Base-by-base conservation (phyloP, 2,888 invertebrate species). In the Hecatera dysodea region DNA sequence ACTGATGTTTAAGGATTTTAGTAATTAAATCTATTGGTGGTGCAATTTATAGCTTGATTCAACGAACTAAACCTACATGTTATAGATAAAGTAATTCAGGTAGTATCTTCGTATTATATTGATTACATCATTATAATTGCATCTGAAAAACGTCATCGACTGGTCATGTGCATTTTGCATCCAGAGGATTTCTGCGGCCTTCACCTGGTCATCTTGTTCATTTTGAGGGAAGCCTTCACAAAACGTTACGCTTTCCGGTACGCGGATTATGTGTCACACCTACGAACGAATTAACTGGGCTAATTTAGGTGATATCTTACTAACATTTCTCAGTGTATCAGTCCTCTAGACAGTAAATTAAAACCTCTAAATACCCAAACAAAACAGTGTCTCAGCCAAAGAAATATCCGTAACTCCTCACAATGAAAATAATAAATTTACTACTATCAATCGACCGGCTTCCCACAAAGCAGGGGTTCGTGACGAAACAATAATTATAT, bases 401-500 rank as follows among this genome's bases (percentile, higher is more conserved):
- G 17, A 60, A 71, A 22, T 33, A 59, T 62, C 63, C 57, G 12
- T 67, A 17, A 6, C 44, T 57, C 24, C 29, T 36, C 56, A 71
- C 55, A 81, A 60, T 62, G 27, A 59, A 78, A 50, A 75, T 74
- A 70, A 77, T 60, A n/a, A n/a, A n/a, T n/a, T n/a, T n/a, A 75
- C 4, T 12, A 42, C 62, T 69, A 78, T 67, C 70, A 67, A 74
- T 55, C 57, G 66, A 59, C 65, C 74, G 75, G 74, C 70, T 63
- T 59, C 80, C 75, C 72, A 77, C 70, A 88, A 88, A 90, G 91
- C 88, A 88, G 83, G 84, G 89, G 87, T 84, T 91, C 93, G 93
- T 94, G 92, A 92, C 94, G 94, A 94, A 95, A 92, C 86, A 89
- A 92, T 95, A 95, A 95, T 95, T 92, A 91, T 88, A 89, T 92